These are phyloP conservation scores for Miniopterus natalensis DNA, from an alignment of 2,113 vertebrate species.

Conservation along the genomic window DNA sequence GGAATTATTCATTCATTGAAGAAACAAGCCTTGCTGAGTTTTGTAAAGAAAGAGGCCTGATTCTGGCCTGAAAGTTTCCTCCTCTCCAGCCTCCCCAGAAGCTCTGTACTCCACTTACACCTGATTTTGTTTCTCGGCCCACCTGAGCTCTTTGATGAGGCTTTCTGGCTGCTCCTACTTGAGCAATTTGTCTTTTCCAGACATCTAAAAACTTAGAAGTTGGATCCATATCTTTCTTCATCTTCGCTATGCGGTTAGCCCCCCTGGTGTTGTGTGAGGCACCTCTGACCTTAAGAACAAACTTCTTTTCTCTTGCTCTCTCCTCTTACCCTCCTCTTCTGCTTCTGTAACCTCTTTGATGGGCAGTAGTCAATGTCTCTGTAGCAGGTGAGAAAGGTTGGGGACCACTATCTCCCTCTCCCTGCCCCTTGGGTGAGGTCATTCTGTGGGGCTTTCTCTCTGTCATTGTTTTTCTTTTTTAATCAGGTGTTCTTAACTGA, in stretches of 20 bases:
- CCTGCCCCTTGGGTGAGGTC: not conserved
- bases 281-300: not conserved
- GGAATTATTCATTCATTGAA: slow-evolving; percentile 14
- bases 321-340: not conserved
- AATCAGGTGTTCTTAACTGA: not conserved
- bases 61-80: not conserved
- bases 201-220: not conserved
- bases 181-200: not conserved
- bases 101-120: not conserved
- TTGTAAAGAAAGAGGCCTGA: slow-evolving; percentile 11
- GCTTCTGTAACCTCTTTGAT: not conserved
- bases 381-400: not conserved
- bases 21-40: not conserved
- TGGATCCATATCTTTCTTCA: not conserved
- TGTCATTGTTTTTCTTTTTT: not conserved
- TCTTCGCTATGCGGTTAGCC: not conserved
- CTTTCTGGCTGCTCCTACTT: not conserved
- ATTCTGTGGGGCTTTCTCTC: not conserved
- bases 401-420: not conserved
- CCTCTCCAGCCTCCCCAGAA: not conserved
- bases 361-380: not conserved
- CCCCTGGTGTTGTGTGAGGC: not conserved
- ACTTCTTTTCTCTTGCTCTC: not conserved
- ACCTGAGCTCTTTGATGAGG: not conserved
- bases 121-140: not conserved